Evolutionary conservation across 2,113 vertebrate genomes (phyloP), one percentile per base, ranked within the genome.

Genomic region (Limnothrissa miodon): DNA sequence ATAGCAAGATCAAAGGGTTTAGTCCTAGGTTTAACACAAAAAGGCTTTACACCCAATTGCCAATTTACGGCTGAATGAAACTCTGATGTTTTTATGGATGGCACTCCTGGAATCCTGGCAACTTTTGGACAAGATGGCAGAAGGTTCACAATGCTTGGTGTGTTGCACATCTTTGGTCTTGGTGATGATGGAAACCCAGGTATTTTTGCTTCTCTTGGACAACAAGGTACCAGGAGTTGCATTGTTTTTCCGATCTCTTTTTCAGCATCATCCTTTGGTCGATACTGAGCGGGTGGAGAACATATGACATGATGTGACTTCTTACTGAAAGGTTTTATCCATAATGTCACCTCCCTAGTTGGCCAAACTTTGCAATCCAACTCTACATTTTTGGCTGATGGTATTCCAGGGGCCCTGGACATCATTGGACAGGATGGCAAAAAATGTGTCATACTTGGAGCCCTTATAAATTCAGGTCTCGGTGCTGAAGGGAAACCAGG

Each of bases 401-500:
- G 87, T 80, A 91, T 88, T 0, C 91, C 91, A 45, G 15, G 42
- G 74, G 89, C 85, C 19, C 11, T 51, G 45, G 87, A 85, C 66
- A 85, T 46, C 45, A 83, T 80, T 8, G 88, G 85, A 39, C 84
- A 90, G 39, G 86, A 85, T 4, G 86, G 85, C 19, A 89, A 45
- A 78, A 81, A 46, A 84, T 62, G 62, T 45, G 10, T 53, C 86
- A 91, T 90, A 78, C 45, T 83, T 62, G 80, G 79, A 62, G 39
- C 44, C 39, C 56, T 5, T 56, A 25, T 66, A 45, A 39, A 3
- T 2, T 84, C 86, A 23, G 81, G 56, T 21, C 80, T 13, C 79
- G 39, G 80, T 46, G 46, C 81, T 74, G 87, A 88, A 15, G 92
- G 91, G 44, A 92, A 90, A 44, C 93, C 93, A 81, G 87, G 80